Evolutionary conservation across 2,888 invertebrate species (phyloP).

Genomic region (Pandemis corylana): DNA sequence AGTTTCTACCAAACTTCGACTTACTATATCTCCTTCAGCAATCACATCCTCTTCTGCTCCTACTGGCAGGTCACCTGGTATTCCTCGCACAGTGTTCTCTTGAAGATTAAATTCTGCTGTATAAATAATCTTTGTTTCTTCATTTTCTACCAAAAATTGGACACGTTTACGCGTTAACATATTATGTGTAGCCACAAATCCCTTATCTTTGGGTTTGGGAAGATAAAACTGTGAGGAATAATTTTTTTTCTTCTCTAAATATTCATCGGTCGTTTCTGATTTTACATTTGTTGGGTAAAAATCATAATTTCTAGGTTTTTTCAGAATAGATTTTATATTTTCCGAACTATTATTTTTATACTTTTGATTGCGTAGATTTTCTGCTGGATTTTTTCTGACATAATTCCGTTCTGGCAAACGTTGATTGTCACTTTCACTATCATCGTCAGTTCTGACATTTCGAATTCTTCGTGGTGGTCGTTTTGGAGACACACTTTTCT

Average conservation of each 20-base stretch:
- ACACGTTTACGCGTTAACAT: conserved; percentile 87
- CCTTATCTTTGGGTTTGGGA: conserved; percentile 82
- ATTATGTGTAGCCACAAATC: conserved; percentile 60
- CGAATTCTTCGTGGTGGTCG: conserved; percentile 85
- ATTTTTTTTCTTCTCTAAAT: conserved; percentile 64
- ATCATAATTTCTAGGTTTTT: conserved; percentile 82
- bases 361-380: conserved; percentile 62
- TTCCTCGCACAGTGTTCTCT: conserved; percentile 60
- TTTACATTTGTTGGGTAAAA: conserved; percentile 58
- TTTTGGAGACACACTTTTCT: conserved; percentile 85
- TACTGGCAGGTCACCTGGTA: conserved; percentile 51
- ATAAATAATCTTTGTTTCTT: conserved; percentile 79
- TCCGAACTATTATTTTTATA: conserved; percentile 70
- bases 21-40: conserved; percentile 75
- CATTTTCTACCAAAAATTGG: conserved; percentile 89
- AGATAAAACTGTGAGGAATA: conserved; percentile 86
- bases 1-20: conserved; percentile 62
- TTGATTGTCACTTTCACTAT: conserved; percentile 81
- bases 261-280: conserved; percentile 64
- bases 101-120: conserved; percentile 80
- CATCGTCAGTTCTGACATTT: conserved; percentile 78
- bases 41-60: conserved; percentile 66
- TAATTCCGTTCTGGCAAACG: conserved; percentile 66
- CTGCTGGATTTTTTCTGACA: conserved; percentile 61
- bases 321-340: conserved; percentile 85